A percentile compares a stretch with the other conserved stretches of the same genome.
phyloP scores from a whole-genome alignment of 2,888 invertebrate species.

The Rosalia funebris region DNA sequence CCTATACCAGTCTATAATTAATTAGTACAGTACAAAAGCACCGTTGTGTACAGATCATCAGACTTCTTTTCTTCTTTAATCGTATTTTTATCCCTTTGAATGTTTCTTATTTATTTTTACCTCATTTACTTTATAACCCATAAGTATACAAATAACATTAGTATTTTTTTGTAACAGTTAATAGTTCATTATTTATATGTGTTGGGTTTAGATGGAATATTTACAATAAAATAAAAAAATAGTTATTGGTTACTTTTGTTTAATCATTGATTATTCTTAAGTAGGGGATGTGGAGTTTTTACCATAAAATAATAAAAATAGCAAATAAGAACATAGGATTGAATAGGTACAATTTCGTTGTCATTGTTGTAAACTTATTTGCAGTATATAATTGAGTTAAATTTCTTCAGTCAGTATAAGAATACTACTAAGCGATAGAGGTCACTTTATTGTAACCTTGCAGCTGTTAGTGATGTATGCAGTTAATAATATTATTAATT shows the following conservation, averaged over 20 bases:
- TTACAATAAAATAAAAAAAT: conserved; percentile 54
- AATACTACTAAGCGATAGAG: too few species aligned
- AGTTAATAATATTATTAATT: too few species aligned
- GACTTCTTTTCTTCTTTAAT: conserved; percentile 53
- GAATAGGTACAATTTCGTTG: too few species aligned
- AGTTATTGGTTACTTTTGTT: conserved; percentile 32
- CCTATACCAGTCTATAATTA: conserved; percentile 58
- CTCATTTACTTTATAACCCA: conserved; percentile 53
- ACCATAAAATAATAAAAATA: too few species aligned
- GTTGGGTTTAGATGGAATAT: conserved; percentile 65
- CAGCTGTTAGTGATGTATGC: too few species aligned
- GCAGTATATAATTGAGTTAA: too few species aligned
- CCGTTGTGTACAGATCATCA: conserved; percentile 64
- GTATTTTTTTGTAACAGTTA: conserved; percentile 57
- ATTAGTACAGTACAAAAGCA: conserved; percentile 60
- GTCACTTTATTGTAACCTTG: too few species aligned
- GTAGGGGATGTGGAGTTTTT: too few species aligned
- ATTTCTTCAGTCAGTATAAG: too few species aligned
- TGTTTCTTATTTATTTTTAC: conserved; percentile 56
- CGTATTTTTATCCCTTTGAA: conserved; percentile 43
- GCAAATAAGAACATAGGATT: too few species aligned
- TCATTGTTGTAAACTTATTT: too few species aligned
- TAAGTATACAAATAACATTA: conserved; percentile 58
- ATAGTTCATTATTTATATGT: conserved; percentile 61
- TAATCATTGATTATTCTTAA: too few species aligned